Percentiles rank a stretch among this genome's conserved stretches.
Evolutionary conservation across 2,113 vertebrate species (phyloP).

Genomic region (Bathybates hornii): DNA sequence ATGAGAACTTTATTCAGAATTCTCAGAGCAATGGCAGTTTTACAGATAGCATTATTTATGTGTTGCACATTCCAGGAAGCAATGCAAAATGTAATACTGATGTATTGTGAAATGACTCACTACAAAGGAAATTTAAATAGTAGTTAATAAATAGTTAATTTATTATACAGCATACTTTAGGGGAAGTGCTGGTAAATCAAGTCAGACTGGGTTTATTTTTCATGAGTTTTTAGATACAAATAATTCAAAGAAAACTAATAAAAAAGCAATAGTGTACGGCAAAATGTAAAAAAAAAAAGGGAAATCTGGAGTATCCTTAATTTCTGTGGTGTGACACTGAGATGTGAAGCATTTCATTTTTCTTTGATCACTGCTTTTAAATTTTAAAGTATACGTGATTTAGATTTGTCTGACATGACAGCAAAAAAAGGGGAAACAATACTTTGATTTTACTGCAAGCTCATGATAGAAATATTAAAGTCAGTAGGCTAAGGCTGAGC

Average conservation of each 20-base stretch:
- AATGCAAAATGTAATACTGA: not conserved
- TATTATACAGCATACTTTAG: not conserved
- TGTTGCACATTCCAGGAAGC: not conserved
- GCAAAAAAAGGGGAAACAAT: not conserved
- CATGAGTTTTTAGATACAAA: not conserved
- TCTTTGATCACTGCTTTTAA: conserved; percentile 1
- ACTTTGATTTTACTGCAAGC: not conserved
- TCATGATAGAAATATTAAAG: not conserved
- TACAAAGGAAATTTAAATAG: not conserved
- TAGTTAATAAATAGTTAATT: not conserved
- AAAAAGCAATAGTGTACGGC: not conserved
- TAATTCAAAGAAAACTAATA: not conserved
- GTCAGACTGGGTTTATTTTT: not conserved
- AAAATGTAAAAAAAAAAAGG: not conserved
- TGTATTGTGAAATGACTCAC: not conserved
- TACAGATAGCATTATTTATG: not conserved
- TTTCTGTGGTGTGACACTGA: not conserved
- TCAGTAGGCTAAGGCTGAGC: not conserved
- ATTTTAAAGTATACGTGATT: not conserved
- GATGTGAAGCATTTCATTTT: not conserved
- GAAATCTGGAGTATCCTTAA: not conserved
- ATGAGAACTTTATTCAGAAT: not conserved
- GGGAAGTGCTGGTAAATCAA: not conserved
- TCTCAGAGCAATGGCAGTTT: not conserved
- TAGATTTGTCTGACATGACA: not conserved